Conservation (phyloP, 53 echinoderm and acorn worm species). For the Holothuria leucospilota region DNA sequence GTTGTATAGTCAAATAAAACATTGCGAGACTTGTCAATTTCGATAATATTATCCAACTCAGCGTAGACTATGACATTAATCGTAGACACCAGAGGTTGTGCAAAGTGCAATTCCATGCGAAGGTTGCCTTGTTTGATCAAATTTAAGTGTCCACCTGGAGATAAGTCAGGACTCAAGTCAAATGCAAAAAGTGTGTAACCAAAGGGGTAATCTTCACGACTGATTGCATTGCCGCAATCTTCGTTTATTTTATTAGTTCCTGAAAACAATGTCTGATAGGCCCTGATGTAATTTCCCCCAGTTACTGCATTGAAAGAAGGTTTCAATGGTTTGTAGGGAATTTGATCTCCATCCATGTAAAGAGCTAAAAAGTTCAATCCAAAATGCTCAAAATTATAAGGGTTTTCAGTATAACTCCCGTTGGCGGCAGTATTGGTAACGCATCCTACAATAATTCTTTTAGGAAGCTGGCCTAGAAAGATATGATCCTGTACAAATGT, state of each 20-base stretch:
- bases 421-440: constrained; percentile 63
- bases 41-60: no score
- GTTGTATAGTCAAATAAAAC: constrained; percentile 70
- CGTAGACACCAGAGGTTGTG: no score
- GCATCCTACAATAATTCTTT: constrained; percentile 58
- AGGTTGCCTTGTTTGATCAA: no score
- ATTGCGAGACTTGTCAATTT: constrained; percentile 49
- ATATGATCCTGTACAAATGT: constrained; percentile 9
- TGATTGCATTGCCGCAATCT: constrained; percentile 60
- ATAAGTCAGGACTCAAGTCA: constrained; percentile 38
- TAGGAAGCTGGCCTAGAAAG: constrained; percentile 28
- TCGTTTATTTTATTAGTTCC: constrained; percentile 58
- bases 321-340: constrained; percentile 69
- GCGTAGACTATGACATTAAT: no score
- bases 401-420: constrained; percentile 61
- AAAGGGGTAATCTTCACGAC: constrained; percentile 63
- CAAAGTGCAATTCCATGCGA: no score
- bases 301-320: constrained; percentile 8
- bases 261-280: constrained; percentile 41
- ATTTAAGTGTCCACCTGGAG: no score
- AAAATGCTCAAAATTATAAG: constrained; percentile 37
- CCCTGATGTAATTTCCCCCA: constrained; percentile 18
- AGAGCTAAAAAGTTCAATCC: constrained; percentile 55
- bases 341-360: constrained; percentile 70
- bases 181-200: constrained; percentile 70